Conservation (phyloP, 2,888 invertebrate genomes). For the Pomacea canaliculata region DNA sequence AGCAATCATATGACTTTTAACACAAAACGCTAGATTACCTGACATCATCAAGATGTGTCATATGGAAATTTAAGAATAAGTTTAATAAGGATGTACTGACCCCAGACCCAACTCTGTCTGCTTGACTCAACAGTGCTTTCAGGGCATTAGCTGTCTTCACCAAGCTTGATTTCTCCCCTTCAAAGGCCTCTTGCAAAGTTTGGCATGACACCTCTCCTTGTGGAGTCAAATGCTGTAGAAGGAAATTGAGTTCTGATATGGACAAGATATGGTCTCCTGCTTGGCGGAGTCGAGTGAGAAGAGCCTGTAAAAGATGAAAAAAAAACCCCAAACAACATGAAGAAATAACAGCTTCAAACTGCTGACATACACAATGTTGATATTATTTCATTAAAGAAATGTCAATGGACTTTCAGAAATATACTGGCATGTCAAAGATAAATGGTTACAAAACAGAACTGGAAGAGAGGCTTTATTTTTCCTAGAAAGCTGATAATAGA, state of each 20-base stretch:
- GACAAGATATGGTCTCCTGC: slow-evolving; percentile 66
- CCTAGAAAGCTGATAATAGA: too few relatives aligned
- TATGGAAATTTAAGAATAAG: too few relatives aligned
- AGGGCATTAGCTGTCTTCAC: slow-evolving; percentile 62
- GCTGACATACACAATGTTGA: background rate
- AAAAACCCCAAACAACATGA: slow-evolving; percentile 2
- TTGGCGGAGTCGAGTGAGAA: slow-evolving; percentile 57
- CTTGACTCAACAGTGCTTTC: slow-evolving; percentile 63
- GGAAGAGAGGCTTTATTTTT: background rate
- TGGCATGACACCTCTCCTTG: slow-evolving; percentile 35
- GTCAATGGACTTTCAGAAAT: background rate
- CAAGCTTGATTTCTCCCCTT: slow-evolving; percentile 60
- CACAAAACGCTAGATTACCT: too few relatives aligned
- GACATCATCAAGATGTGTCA: too few relatives aligned
- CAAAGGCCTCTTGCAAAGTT: slow-evolving; percentile 57
- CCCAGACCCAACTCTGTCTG: slow-evolving; percentile 45
- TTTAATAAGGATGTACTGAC: slow-evolving; percentile 6
- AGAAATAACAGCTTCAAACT: background rate
- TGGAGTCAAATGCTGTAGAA: slow-evolving; percentile 57
- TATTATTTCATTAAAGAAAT: background rate
- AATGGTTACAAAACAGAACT: background rate
- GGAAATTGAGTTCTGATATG: slow-evolving; percentile 64
- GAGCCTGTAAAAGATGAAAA: slow-evolving; percentile 29
- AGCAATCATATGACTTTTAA: too few relatives aligned
- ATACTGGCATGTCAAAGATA: background rate